Evolutionary conservation across 2,797 vertebrate species (phyloP), one percentile per base, ranked within the genome.

Genomic region (Enoplosus armatus): DNA sequence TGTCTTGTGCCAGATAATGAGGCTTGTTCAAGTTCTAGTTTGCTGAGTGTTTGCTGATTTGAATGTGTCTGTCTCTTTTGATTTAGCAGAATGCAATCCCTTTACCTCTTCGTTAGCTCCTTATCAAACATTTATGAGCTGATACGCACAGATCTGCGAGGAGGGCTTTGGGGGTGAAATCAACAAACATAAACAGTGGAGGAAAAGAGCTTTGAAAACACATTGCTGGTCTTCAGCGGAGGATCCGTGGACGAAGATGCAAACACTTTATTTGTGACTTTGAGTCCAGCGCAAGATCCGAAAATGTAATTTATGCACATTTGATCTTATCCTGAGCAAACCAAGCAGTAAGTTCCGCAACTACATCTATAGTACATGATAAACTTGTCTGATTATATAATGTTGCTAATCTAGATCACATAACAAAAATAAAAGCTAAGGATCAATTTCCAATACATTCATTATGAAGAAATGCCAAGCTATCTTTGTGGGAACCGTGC

Each of bases 101-200:
- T 87, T 90, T 84, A 93, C 90, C 90, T 92, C 91, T 90, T 93
- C 84, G 82, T 91, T 90, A 87, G 87, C 82, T 90, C 51, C 92
- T 91, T 89, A 93, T 94, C 90, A 93, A 94, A 93, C 87, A 92
- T 94, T 92, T 87, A 94, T 94, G 90, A 93, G 89, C 64, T 84
- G 85, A 74, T 87, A 89, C 75, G n/a, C 86, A 80, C 72, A 84
- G 88, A 88, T 91, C 90, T 84, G 86, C 33, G 27, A n/a, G n/a
- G 15, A 60, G 87, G 88, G 85, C 89, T 91, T 86, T 86, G 82
- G 75, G 87, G 86, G 78, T 76, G 84, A 90, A 84, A 89, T 91
- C 89, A 90, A 92, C 91, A 91, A 94, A 93, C 90, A 92, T 85
- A 87, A 93, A 90, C 81, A 89, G 76, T 24, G 73, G 55, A 83